A percentile compares a stretch with the other conserved stretches of the same genome.
Conservation (phyloP, 2,888 invertebrate species). For the Scaptomyza flava region DNA sequence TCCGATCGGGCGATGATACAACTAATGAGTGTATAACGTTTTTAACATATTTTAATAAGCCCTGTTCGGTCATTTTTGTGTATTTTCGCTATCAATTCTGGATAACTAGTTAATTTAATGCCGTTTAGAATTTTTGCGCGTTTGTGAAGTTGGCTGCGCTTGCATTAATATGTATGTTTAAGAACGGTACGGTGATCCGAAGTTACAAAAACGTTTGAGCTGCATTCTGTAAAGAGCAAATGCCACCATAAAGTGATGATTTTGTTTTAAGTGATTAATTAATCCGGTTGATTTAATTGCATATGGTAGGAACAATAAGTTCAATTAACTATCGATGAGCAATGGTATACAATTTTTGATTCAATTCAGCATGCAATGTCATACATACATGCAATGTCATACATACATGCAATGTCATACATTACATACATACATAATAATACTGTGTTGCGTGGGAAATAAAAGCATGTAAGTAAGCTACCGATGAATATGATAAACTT, state of each 20-base stretch:
- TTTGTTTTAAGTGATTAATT: too few species aligned
- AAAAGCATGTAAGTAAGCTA: not conserved
- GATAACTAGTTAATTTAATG: not conserved
- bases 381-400: too few species aligned
- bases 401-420: too few species aligned
- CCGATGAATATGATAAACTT: not conserved
- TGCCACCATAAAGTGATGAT: too few species aligned
- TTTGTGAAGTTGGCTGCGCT: conserved; percentile 43
- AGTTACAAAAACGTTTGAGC: not conserved
- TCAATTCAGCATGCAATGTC: too few species aligned
- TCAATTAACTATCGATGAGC: too few species aligned
- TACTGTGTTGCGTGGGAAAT: too few species aligned
- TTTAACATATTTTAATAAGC: conserved; percentile 69
- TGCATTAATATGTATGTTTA: not conserved
- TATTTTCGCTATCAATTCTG: not conserved
- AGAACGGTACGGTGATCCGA: not conserved
- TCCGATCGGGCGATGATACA: conserved; percentile 67
- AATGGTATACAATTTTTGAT: too few species aligned
- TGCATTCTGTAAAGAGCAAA: too few species aligned
- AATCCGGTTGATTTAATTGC: too few species aligned
- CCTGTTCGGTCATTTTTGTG: conserved; percentile 58
- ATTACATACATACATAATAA: too few species aligned
- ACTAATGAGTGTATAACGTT: conserved; percentile 76
- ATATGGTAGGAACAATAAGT: too few species aligned
- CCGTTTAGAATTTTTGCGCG: conserved; percentile 34